These are phyloP conservation scores for Amaurobius ferox DNA, from an alignment of 2,888 invertebrate genomes.

Conservation along the genomic window DNA sequence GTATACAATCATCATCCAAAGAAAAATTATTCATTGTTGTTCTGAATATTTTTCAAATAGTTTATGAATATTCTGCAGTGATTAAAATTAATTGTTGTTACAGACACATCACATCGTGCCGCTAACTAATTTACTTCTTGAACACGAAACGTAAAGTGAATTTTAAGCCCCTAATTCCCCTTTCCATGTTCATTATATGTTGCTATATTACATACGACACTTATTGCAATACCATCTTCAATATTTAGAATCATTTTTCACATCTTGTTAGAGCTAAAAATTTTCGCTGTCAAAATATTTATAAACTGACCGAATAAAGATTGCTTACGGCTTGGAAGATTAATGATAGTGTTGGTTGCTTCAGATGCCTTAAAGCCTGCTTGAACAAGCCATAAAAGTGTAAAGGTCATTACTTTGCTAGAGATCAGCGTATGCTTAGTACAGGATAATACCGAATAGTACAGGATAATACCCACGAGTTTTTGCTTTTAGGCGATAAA, in stretches of 20 bases:
- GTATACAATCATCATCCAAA: too few relatives aligned
- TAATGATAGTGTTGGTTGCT: not conserved
- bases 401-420: not conserved
- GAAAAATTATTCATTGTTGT: too few relatives aligned
- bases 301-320: conserved; percentile 9
- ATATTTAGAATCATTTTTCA: not conserved
- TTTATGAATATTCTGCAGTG: too few relatives aligned
- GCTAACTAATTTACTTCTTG: too few relatives aligned
- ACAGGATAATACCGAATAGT: not conserved
- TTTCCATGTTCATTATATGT: not conserved
- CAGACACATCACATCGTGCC: too few relatives aligned
- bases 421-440: not conserved
- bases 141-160: too few relatives aligned
- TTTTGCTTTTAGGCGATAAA: too few relatives aligned
- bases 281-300: conserved; percentile 8
- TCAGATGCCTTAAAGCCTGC: not conserved
- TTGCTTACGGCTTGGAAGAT: not conserved
- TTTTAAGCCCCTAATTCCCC: not conserved
- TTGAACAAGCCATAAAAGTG: not conserved
- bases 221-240: not conserved
- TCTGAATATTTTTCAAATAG: too few relatives aligned
- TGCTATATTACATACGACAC: not conserved
- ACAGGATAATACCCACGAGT: too few relatives aligned
- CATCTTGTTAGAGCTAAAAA: not conserved
- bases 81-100: too few relatives aligned